phyloP scores from a whole-genome alignment of 2,888 invertebrate genomes.

The Lepidocyrtoides sp. region DNA sequence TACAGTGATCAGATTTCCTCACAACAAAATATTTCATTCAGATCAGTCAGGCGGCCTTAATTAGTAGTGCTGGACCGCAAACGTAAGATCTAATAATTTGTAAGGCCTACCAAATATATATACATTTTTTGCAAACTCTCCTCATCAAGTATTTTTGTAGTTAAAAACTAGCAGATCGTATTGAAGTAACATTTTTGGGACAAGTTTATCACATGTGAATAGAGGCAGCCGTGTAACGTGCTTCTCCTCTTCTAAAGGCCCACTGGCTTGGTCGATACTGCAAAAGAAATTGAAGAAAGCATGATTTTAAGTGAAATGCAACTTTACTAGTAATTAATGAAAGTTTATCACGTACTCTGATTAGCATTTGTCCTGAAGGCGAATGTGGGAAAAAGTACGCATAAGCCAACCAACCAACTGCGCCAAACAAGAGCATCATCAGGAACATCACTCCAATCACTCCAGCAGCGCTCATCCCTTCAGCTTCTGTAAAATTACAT shows the following conservation, averaged over 20 bases:
- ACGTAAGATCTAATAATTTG: slow-evolving; percentile 43
- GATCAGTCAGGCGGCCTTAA: slow-evolving; percentile 55
- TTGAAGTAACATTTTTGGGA: slow-evolving; percentile 19
- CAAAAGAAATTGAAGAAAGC: slow-evolving; percentile 85
- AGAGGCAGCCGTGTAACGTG: slow-evolving; percentile 97
- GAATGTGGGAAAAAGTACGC: slow-evolving; percentile 99
- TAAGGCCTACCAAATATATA: neutral
- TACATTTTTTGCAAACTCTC: slow-evolving; percentile 26
- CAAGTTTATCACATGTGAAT: slow-evolving; percentile 93
- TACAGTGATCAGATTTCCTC: slow-evolving; percentile 5
- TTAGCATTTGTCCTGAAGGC: slow-evolving; percentile 97
- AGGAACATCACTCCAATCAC: slow-evolving; percentile 91
- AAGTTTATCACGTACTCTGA: slow-evolving; percentile 93
- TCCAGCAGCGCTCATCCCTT: slow-evolving; percentile 88
- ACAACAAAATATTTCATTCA: neutral
- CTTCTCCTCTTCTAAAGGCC: slow-evolving; percentile 96
- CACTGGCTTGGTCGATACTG: slow-evolving; percentile 98
- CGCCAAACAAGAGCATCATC: slow-evolving; percentile 90
- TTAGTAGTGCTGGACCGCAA: slow-evolving; percentile 40
- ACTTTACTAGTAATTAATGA: too few relatives aligned
- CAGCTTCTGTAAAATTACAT: slow-evolving; percentile 66
- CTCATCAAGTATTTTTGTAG: slow-evolving; percentile 22
- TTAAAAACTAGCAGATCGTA: slow-evolving; percentile 51
- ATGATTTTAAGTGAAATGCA: slow-evolving; percentile 26
- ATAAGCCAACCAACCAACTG: slow-evolving; percentile 95